These are phyloP conservation scores for Apamea crenata DNA, from an alignment of 2,888 invertebrate genomes.

Conservation along the genomic window DNA sequence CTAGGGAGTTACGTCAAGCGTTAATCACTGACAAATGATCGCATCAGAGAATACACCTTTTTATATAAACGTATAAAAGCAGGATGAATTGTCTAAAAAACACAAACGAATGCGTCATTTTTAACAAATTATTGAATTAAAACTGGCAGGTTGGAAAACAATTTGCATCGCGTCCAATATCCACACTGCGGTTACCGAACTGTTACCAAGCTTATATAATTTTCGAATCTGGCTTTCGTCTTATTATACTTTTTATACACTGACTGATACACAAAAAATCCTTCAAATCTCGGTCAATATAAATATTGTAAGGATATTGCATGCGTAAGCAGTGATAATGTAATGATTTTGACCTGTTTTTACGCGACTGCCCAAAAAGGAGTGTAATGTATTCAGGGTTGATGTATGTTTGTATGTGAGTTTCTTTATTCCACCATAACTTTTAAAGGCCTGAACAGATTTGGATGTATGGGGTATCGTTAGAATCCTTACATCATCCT, in stretches of 20 bases:
- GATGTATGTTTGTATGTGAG: too few relatives aligned
- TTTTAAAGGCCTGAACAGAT: too few relatives aligned
- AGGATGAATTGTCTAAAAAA: not conserved
- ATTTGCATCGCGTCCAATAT: not conserved
- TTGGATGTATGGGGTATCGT: too few relatives aligned
- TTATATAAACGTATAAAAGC: constrained; percentile 2
- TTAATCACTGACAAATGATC: not conserved
- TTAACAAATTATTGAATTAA: not conserved
- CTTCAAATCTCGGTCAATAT: not conserved
- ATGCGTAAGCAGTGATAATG: not conserved
- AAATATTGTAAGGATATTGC: not conserved
- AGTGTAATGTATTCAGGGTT: too few relatives aligned
- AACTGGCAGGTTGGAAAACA: not conserved
- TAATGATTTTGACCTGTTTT: not conserved
- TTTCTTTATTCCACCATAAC: too few relatives aligned
- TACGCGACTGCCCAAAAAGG: too few relatives aligned
- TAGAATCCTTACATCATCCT: too few relatives aligned
- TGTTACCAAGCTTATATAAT: constrained; percentile 4
- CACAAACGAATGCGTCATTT: not conserved
- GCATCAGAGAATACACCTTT: not conserved
- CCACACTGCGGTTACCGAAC: not conserved
- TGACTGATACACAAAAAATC: not conserved
- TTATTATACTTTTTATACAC: not conserved
- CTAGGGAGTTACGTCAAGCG: not conserved
- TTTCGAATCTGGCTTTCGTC: not conserved